Evolutionary conservation across 1,140 invertebrate genomes (phyloP), one percentile per base, ranked within the genome.

Genomic region (Anastatus disparis): DNA sequence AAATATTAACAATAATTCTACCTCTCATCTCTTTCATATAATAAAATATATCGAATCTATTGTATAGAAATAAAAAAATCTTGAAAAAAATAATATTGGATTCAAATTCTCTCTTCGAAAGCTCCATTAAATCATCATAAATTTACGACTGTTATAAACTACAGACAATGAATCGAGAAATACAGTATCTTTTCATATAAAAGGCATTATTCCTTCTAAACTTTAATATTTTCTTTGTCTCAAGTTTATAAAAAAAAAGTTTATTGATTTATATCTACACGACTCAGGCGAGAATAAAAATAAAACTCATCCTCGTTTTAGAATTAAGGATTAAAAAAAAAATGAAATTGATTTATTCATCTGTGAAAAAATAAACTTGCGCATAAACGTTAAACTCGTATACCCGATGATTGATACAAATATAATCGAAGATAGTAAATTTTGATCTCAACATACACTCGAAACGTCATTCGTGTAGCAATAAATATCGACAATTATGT

Each of bases 301-400:
- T 63, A 50, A 48, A 42, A 61, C 15, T 22, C 58, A 61, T 61
- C 50, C 59, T 63, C 17, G 59, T n/a, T n/a, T n/a, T n/a, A n/a
- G n/a, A n/a, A n/a, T n/a, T n/a, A n/a, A n/a, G n/a, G n/a, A n/a
- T n/a, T n/a, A n/a, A n/a, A n/a, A n/a, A n/a, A n/a, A n/a, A 24
- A 46, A 63, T 63, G 42, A 63, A 63, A 63, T 35, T 63, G 59
- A 63, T 63, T 63, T 63, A 63, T 63, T 50, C 20, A 31, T 50
- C n/a, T 48, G 22, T 50, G 35, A n/a, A n/a, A 63, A 63, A 50
- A 15, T 63, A 20, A 27, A 27, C 7, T 40, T 15, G 15, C 24
- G 24, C 59, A 35, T 35, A 24, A n/a, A n/a, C n/a, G n/a, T n/a
- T n/a, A n/a, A 48, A 50, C 26, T 48, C 44, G 42, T 9, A 15